Evolutionary conservation across 30 jellyfish, hydroid and myxozoan species (phyloP).

Genomic region (Catostylus mosaicus): DNA sequence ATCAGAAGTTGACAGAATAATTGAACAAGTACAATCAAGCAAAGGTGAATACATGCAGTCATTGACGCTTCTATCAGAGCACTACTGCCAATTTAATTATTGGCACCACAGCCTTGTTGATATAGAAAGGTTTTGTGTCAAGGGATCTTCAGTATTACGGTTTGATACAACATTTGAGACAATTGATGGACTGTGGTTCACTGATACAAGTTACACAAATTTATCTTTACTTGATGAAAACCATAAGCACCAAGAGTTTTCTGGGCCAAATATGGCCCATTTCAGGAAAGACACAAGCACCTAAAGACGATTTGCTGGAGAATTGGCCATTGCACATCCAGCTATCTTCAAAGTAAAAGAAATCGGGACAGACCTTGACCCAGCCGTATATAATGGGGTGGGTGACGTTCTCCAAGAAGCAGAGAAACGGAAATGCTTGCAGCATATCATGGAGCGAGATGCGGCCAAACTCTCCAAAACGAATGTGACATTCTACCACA

Average conservation of each 20-base stretch:
- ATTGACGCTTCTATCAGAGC: not conserved
- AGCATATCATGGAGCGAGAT: slow-evolving; percentile 41
- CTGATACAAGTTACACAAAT: slow-evolving; percentile 51
- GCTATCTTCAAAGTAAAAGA: slow-evolving; percentile 27
- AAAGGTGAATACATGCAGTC: too few species aligned
- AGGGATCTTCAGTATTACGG: slow-evolving; percentile 31
- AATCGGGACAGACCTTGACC: slow-evolving; percentile 12
- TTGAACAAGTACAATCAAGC: too few species aligned
- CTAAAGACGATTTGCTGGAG: slow-evolving; percentile 1
- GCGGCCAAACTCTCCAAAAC: not conserved
- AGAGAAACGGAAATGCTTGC: slow-evolving; percentile 25
- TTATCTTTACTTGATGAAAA: slow-evolving; percentile 25
- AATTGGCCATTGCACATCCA: not conserved
- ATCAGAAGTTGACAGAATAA: too few species aligned
- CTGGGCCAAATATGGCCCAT: slow-evolving; percentile 56
- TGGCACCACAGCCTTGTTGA: slow-evolving; percentile 15
- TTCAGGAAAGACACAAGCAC: slow-evolving; percentile 50
- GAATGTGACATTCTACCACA: slow-evolving; percentile 4
- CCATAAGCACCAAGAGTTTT: slow-evolving; percentile 47
- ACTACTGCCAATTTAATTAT: not conserved
- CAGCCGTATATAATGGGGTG: not conserved
- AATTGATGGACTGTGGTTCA: slow-evolving; percentile 28
- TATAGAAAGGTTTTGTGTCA: slow-evolving; percentile 46
- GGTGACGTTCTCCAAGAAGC: not conserved
- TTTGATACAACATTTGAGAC: slow-evolving; percentile 49